Base-by-base conservation (phyloP, 1,140 invertebrate genomes). In the Meteorus sp. region DNA sequence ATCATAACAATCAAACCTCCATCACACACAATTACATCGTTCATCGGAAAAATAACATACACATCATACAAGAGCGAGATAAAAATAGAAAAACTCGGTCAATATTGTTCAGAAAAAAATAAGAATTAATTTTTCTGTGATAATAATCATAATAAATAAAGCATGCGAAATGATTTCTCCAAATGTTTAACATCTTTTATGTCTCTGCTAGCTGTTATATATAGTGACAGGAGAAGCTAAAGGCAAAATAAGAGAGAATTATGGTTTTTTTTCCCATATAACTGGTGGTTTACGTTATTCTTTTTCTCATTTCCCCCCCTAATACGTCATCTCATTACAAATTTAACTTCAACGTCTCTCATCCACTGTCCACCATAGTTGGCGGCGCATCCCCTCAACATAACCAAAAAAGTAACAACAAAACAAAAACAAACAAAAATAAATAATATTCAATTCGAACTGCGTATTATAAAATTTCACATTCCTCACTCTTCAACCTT, bases 191-290 rank as follows among this genome's bases (percentile, higher is more conserved):
- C n/a, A n/a, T n/a, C n/a, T 71, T 74, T 51, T 48, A 60, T 61
- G 52, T 50, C 47, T 73, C 72, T 76, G 74, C 76, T 78, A 79
- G 76, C 76, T 78, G 75, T 78, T 79, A 80, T 78, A 74, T 68
- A 78, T 80, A 79, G 78, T 80, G 78, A 80, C 78, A 80, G 78
- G 78, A 80, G 78, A 80, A 80, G 78, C 76, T 79, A 77, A 23
- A 76, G 76, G 76, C 51, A 53, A 78, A 69, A n/a, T n/a, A 78
- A 76, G 74, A 76, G 72, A 79, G 76, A 72, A 67, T 74, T 74
- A 70, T 73, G 67, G 73, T 67, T 76, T 70, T 75, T 51, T 56
- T 33, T 65, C 58, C 11, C 17, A 35, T 39, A 19, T 58, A 22
- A 27, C 20, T 19, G 7, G 2, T 17, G 0, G 35, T 47, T 56